phyloP scores from a whole-genome alignment of 37 sponge, comb jelly and placozoan genomes.

The Bolinopsis microptera region DNA sequence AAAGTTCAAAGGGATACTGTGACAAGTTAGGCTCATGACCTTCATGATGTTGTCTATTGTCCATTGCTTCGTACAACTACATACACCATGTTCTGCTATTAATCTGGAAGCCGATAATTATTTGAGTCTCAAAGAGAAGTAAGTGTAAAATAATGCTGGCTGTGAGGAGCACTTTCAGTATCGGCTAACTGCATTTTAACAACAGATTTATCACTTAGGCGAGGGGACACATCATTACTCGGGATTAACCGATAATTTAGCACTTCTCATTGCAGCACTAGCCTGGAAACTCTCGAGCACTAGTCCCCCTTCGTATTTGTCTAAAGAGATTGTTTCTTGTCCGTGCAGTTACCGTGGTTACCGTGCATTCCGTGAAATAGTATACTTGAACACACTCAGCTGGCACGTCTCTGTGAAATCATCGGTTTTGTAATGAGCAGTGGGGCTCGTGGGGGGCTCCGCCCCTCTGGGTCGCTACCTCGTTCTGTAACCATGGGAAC shows the following conservation, averaged over 20 bases:
- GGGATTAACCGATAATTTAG: background rate
- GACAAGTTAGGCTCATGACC: too few species aligned
- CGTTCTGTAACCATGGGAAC: background rate
- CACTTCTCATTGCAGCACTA: background rate
- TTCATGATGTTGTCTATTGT: too few species aligned
- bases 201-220: too few species aligned
- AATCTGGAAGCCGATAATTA: too few species aligned
- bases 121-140: too few species aligned
- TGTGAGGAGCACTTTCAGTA: too few species aligned
- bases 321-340: background rate
- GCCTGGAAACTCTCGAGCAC: background rate
- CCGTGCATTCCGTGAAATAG: background rate
- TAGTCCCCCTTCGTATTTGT: background rate
- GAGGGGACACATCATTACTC: background rate
- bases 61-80: too few species aligned
- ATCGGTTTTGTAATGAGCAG: background rate
- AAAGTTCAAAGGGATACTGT: too few species aligned
- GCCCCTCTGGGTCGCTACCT: background rate
- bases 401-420: background rate
- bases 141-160: too few species aligned
- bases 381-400: background rate
- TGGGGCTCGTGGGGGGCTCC: background rate
- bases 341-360: background rate
- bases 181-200: too few species aligned
- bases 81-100: too few species aligned